Evolutionary conservation across 2,888 invertebrate species (phyloP), one percentile per base, ranked within the genome.

Genomic region (Norana najaformis): DNA sequence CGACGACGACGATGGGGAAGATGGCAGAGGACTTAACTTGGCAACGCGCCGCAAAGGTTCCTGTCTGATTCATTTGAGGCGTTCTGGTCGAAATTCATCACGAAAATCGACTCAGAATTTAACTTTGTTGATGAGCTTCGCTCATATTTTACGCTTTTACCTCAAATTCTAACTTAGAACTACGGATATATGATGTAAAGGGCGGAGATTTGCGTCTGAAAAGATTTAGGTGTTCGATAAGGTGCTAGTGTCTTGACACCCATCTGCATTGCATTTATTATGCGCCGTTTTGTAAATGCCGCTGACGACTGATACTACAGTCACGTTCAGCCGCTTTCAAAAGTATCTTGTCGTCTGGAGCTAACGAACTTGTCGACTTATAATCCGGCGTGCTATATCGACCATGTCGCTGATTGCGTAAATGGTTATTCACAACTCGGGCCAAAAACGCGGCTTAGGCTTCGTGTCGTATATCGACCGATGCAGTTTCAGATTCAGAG

Each of bases 21-120:
- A 69, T 69, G 69, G 69, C 69, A 69, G 69, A 69, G 69, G 69
- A 69, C 69, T 69, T 69, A 69, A 69, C n/a, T 69, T 69, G 69
- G 69, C 69, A 69, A 69, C 69, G 69, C 69, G 69, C 69, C 69
- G 30, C 69, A 13, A n/a, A n/a, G 47, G 69, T 69, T 69, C 69
- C 69, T 69, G 69, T 69, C 69, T 69, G 69, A 69, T 69, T 69
- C 69, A 69, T 69, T 69, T 30, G 69, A 69, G 69, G 69, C 69
- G 69, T 69, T 69, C 30, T 69, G 69, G 69, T 69, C 69, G 69
- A 69, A 69, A 69, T n/a, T 69, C 30, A 69, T 69, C 69, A n/a
- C 69, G n/a, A 69, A 69, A 69, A 69, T 69, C n/a, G 69, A 69
- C 69, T 69, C 8, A 69, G 69, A n/a, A 69, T 69, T 69, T n/a